Evolutionary conservation across 2,113 vertebrate species (phyloP).

Genomic region (Rattus rattus): DNA sequence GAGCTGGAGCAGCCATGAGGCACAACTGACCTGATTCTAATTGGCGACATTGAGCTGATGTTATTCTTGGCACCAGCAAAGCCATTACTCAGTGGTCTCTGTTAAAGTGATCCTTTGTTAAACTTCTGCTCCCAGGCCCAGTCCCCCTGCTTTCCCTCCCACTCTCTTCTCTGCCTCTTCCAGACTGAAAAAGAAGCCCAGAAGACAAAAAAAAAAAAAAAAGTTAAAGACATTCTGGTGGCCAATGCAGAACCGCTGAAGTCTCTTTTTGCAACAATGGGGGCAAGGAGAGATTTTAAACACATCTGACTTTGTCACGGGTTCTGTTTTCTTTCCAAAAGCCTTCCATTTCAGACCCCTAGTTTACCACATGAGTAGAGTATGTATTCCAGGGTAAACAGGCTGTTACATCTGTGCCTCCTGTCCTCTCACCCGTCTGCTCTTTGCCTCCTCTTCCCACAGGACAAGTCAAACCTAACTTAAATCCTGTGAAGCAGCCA

Average conservation of each 20-base stretch:
- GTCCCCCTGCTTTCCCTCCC: slow-evolving; percentile 70
- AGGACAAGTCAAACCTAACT: not conserved
- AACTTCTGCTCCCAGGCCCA: slow-evolving; percentile 83
- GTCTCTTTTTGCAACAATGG: slow-evolving; percentile 65
- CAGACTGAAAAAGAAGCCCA: slow-evolving; percentile 77
- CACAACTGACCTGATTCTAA: slow-evolving; percentile 87
- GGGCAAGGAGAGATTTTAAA: slow-evolving; percentile 45
- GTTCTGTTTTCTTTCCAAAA: not conserved
- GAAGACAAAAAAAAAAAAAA: slow-evolving; percentile 69
- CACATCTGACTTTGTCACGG: slow-evolving; percentile 2
- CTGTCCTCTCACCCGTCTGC: not conserved
- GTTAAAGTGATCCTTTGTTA: slow-evolving; percentile 92
- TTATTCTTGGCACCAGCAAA: slow-evolving; percentile 90
- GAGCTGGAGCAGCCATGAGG: slow-evolving; percentile 73
- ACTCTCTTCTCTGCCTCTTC: slow-evolving; percentile 78
- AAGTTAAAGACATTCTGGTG: slow-evolving; percentile 73
- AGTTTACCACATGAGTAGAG: not conserved
- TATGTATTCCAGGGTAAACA: not conserved
- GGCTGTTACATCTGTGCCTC: not conserved
- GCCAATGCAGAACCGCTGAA: slow-evolving; percentile 65
- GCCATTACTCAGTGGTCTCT: slow-evolving; percentile 91
- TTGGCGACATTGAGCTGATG: slow-evolving; percentile 91
- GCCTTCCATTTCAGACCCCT: not conserved
- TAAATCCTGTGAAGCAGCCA: not conserved
- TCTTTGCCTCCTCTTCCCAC: not conserved